phyloP scores from a whole-genome alignment of 2,888 invertebrate genomes.

The Linnaemya vulpina region DNA sequence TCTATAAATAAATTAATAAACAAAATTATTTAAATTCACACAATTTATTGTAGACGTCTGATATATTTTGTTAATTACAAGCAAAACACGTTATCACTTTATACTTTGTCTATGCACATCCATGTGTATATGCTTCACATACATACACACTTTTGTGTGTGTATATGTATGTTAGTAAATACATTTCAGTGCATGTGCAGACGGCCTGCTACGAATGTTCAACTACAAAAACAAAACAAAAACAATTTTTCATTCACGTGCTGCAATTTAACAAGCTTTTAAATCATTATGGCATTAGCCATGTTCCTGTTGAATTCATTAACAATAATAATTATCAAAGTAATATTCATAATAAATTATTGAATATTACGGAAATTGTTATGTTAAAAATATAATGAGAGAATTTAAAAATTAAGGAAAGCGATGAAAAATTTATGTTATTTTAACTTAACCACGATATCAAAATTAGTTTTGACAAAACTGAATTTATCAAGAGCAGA shows the following conservation, averaged over 20 bases:
- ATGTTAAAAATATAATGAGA: not conserved
- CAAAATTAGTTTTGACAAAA: too few species aligned
- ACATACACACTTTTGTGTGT: not conserved
- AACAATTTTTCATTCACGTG: constrained; percentile 38
- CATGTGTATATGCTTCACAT: not conserved
- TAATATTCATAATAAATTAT: not conserved
- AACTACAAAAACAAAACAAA: not conserved
- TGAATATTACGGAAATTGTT: constrained; percentile 7
- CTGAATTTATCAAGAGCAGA: too few species aligned
- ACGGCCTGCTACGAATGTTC: not conserved
- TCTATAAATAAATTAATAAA: too few species aligned
- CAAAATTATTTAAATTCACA: not conserved
- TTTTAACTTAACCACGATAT: too few species aligned
- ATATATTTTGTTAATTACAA: not conserved
- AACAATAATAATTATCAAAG: not conserved
- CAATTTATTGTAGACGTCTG: not conserved
- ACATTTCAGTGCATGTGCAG: not conserved
- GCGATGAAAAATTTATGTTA: too few species aligned
- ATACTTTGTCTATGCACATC: not conserved
- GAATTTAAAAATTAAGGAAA: too few species aligned
- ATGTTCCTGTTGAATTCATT: constrained; percentile 2
- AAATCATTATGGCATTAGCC: constrained; percentile 15
- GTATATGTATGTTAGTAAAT: not conserved
- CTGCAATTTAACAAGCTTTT: constrained; percentile 24
- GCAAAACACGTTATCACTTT: constrained; percentile 17